Conservation (phyloP, 2,797 vertebrate species). For the Alauda arvensis region DNA sequence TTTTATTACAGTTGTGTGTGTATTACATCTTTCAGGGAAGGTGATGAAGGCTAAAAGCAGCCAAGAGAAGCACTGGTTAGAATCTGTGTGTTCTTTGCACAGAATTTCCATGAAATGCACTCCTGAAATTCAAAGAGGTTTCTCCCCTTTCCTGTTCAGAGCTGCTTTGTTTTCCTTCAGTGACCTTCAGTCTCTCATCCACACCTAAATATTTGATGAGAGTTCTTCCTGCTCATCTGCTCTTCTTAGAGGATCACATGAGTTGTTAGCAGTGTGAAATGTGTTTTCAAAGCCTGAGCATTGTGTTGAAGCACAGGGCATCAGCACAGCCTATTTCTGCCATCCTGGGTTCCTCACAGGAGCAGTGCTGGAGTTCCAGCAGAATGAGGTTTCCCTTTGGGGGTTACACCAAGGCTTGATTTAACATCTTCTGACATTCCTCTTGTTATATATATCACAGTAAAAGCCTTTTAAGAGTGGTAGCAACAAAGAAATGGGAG, state of each 20-base stretch:
- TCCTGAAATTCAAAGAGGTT: neutral
- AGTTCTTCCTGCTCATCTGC: neutral
- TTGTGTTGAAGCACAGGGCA: neutral
- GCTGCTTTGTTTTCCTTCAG: neutral
- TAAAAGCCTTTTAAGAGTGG: constrained; percentile 53
- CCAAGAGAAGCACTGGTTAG: neutral
- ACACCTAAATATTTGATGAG: constrained; percentile 33
- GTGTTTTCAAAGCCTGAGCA: neutral
- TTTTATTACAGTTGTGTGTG: neutral
- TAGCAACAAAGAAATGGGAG: constrained; percentile 1
- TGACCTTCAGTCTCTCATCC: neutral
- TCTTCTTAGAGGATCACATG: neutral
- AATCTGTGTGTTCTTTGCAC: neutral
- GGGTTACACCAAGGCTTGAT: constrained; percentile 33
- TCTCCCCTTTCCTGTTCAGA: neutral
- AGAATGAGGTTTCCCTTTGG: constrained; percentile 42
- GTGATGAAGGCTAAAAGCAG: neutral
- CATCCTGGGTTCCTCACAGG: constrained; percentile 15
- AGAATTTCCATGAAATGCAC: neutral
- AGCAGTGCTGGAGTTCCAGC: constrained; percentile 12
- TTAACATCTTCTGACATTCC: constrained; percentile 51
- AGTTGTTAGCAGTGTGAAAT: neutral
- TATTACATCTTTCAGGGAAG: neutral
- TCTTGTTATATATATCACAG: constrained; percentile 38
- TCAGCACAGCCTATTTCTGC: constrained; percentile 33